Evolutionary conservation across 2,888 invertebrate genomes (phyloP), one percentile per base, ranked within the genome.

Genomic region (Disparrhopalites patrizii): DNA sequence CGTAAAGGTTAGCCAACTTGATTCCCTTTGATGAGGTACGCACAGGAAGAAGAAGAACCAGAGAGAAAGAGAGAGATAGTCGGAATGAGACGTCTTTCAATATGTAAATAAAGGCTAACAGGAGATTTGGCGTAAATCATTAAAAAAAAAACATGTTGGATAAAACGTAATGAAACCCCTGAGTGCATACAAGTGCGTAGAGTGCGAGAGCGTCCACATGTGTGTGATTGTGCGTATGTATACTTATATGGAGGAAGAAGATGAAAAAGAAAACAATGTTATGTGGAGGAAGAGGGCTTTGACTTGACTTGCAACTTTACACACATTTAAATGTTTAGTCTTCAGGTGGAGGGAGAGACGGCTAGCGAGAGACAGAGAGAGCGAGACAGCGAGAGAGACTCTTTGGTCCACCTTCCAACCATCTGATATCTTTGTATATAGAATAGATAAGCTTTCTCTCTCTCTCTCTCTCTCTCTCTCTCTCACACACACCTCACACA

Each of bases 21-120:
- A 10, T 47, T 47, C 25, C 23, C 25, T 47, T 47, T 47, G 47
- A 47, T 47, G 47, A 47, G 47, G 23, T 20, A 47, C 15, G 47
- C 20, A 47, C 20, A 4, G 43, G 8, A 10, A 36, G 36, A 36
- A 7, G 36, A 36, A n/a, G n/a, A n/a, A n/a, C n/a, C n/a, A n/a
- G n/a, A n/a, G n/a, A n/a, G n/a, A n/a, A n/a, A n/a, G n/a, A n/a
- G n/a, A n/a, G n/a, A n/a, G n/a, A 23, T 23, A 10, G 47, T 47
- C n/a, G 47, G 10, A 47, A 47, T 10, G 23, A 47, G 25, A 23
- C 2, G 23, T 47, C 7, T 3, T 10, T 10, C 23, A 20, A 25
- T 47, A 47, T 47, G 47, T 47, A 47, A 47, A 47, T 47, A 47
- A 40, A 47, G 20, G 47, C 47, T 47, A 47, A 47, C 20, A 47